phyloP scores from a whole-genome alignment of 1,140 invertebrate species.

The Eumeta japonica region DNA sequence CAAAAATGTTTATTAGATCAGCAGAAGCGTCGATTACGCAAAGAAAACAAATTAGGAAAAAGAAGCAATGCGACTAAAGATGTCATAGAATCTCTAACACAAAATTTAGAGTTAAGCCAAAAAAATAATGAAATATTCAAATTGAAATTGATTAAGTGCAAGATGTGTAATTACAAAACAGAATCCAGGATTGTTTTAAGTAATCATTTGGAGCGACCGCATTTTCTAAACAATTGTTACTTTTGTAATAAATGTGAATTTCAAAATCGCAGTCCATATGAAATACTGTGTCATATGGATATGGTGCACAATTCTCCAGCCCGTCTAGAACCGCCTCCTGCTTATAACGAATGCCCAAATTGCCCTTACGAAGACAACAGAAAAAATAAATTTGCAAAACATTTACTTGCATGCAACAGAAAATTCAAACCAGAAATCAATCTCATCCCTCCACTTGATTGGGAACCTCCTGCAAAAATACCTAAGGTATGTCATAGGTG shows the following conservation, averaged over 20 bases:
- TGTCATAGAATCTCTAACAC: conserved; percentile 76
- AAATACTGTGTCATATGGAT: conserved; percentile 91
- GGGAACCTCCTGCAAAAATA: conserved; percentile 90
- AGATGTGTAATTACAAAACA: conserved; percentile 89
- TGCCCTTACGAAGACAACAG: conserved; percentile 94
- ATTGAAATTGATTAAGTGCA: conserved; percentile 79
- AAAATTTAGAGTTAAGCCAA: conserved; percentile 83
- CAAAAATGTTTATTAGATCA: conserved; percentile 86
- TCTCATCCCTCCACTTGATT: conserved; percentile 79
- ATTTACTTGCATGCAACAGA: conserved; percentile 83
- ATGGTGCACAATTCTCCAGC: conserved; percentile 81
- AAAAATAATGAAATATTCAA: conserved; percentile 85
- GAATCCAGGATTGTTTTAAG: conserved; percentile 85
- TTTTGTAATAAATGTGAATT: conserved; percentile 86
- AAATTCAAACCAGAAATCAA: conserved; percentile 87
- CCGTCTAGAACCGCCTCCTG: conserved; percentile 78
- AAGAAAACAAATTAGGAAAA: conserved; percentile 61
- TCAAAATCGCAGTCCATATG: conserved; percentile 79
- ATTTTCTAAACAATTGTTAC: conserved; percentile 83
- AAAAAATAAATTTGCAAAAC: conserved; percentile 86
- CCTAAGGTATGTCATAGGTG: too few species aligned
- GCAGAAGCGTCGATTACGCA: conserved; percentile 76
- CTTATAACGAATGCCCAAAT: conserved; percentile 88
- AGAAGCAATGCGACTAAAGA: conserved; percentile 70
- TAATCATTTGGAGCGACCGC: conserved; percentile 88